Conservation (phyloP, 2,113 vertebrate genomes). For the Oncorhynchus tshawytscha region DNA sequence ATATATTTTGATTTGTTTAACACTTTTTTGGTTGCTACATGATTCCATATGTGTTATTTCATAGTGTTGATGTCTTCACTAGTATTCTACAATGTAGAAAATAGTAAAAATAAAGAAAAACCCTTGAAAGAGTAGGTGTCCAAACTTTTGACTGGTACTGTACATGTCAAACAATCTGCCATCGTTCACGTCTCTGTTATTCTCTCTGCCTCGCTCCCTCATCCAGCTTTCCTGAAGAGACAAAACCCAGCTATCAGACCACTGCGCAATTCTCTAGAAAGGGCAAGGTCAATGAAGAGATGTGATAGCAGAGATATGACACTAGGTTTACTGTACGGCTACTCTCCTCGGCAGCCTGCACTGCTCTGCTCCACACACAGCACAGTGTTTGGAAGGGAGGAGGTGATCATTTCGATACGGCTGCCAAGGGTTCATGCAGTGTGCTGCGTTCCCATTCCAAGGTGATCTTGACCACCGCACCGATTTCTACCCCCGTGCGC, state of each 20-base stretch:
- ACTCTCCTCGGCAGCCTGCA: not conserved
- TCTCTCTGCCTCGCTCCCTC: not conserved
- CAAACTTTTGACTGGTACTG: too few relatives aligned
- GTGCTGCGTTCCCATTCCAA: conserved; percentile 24
- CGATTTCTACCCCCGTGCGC: not conserved
- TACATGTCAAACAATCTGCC: too few relatives aligned
- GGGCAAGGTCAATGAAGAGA: conserved; percentile 31
- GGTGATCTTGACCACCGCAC: conserved; percentile 38
- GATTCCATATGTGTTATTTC: too few relatives aligned
- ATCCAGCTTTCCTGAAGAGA: not conserved
- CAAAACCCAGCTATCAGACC: not conserved
- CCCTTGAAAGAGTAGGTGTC: too few relatives aligned
- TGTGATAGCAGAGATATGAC: not conserved
- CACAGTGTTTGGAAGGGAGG: not conserved
- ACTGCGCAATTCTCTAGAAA: conserved; percentile 7
- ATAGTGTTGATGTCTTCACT: too few relatives aligned
- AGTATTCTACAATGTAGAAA: too few relatives aligned
- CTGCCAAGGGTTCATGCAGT: not conserved
- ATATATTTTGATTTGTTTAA: too few relatives aligned
- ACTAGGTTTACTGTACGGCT: not conserved
- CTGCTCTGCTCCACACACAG: not conserved
- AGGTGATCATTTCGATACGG: not conserved
- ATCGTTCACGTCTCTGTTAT: too few relatives aligned
- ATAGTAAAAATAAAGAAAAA: too few relatives aligned
- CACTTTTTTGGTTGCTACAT: too few relatives aligned